phyloP scores from a whole-genome alignment of 2,888 invertebrate genomes.

The Hofmannophila pseudospretella region DNA sequence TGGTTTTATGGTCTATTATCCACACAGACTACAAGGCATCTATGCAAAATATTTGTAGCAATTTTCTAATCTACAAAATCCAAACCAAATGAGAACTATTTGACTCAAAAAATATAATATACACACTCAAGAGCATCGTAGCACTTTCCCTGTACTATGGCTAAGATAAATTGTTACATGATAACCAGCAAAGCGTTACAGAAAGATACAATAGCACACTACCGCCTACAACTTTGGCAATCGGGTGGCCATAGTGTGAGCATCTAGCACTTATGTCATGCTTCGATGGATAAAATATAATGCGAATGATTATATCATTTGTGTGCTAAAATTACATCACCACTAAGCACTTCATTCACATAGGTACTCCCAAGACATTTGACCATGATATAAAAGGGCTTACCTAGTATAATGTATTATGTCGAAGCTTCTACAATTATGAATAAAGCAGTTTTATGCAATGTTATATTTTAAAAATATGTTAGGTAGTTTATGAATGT shows the following conservation, averaged over 20 bases:
- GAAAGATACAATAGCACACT: slow-evolving; percentile 25
- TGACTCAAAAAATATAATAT: slow-evolving; percentile 21
- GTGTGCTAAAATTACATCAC: slow-evolving; percentile 24
- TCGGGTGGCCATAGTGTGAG: slow-evolving; percentile 3
- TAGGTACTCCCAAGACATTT: slow-evolving; percentile 2
- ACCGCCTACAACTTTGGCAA: slow-evolving; percentile 18
- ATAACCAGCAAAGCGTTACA: slow-evolving; percentile 50
- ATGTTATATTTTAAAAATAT: no score
- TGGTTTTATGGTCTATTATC: background rate
- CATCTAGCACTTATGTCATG: slow-evolving; percentile 46
- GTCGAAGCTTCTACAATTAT: no score
- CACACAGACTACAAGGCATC: background rate
- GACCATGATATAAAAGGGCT: slow-evolving; percentile 4
- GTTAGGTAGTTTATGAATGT: background rate
- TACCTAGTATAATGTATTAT: no score
- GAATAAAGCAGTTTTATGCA: no score
- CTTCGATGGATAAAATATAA: slow-evolving; percentile 32
- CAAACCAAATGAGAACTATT: no score
- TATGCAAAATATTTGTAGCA: background rate
- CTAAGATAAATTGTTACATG: slow-evolving; percentile 50
- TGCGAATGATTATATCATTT: slow-evolving; percentile 27
- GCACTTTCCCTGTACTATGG: slow-evolving; percentile 48
- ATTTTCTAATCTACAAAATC: background rate
- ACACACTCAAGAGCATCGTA: slow-evolving; percentile 30
- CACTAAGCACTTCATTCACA: background rate